phyloP scores from a whole-genome alignment of 2,113 vertebrate genomes.

The Chloroceryle aenea region DNA sequence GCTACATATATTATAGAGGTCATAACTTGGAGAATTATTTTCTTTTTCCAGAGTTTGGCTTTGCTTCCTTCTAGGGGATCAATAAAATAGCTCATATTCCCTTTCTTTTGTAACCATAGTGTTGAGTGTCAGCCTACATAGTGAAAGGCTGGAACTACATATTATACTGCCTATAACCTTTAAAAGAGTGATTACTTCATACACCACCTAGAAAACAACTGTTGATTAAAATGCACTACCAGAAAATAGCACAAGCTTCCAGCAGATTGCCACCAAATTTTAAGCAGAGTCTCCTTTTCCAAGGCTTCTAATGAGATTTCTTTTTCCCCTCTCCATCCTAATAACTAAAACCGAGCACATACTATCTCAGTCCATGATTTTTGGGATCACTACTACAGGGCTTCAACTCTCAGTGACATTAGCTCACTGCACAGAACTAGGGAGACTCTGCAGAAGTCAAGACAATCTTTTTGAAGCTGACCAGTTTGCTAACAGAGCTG shows the following conservation, averaged over 20 bases:
- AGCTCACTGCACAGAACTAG: background rate
- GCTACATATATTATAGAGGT: background rate
- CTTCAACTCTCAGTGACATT: background rate
- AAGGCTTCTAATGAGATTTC: background rate
- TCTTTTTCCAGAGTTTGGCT: background rate
- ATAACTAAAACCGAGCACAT: background rate
- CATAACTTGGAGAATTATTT: background rate
- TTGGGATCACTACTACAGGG: no score
- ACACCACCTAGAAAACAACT: background rate
- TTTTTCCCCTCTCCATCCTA: background rate
- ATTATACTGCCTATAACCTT: background rate
- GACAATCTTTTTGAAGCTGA: background rate
- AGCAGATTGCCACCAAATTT: background rate
- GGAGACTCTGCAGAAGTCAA: background rate
- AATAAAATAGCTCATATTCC: conserved; percentile 42
- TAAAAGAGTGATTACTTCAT: background rate
- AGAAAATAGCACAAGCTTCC: background rate
- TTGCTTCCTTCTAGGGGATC: conserved; percentile 9
- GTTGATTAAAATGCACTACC: background rate
- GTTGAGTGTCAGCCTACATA: background rate
- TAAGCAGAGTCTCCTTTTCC: background rate
- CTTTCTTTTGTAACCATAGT: background rate
- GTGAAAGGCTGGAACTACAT: background rate
- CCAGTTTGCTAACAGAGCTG: background rate
- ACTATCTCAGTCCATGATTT: background rate